Base-by-base conservation (phyloP, 2,797 vertebrate genomes). In the Darevskia mixta region DNA sequence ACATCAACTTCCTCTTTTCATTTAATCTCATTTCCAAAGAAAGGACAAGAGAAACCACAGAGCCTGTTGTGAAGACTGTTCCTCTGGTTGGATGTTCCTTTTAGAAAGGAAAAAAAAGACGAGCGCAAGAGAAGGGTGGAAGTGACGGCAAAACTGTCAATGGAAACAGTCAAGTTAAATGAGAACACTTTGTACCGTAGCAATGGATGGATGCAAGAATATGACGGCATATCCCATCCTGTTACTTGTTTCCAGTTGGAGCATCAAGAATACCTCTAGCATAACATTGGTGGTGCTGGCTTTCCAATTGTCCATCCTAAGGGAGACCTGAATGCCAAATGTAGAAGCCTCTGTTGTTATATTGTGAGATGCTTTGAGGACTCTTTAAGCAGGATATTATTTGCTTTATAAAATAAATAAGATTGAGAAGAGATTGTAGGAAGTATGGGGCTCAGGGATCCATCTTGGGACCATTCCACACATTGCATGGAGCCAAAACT, bases 21-120 rank as follows among this genome's bases (percentile, higher is more conserved):
- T 77, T 83, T 27, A 88, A 88, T 58, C 73, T 78, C 11, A 67
- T 77, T 78, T 69, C 72, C 86, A 76, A 76, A 64, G 86, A 73
- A 79, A 77, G 32, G 15, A 43, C 20, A 32, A 87, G 73, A 77
- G 32, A 87, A 82, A 83, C 86, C 61, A 55, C 86, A 87, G n/a
- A 27, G 10, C 9, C 25, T 72, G 10, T 71, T 55, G 78, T 55
- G 23, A 78, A 88, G 80, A 23, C 64, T 64, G 25, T 72, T 76
- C 41, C 10, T 76, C 86, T 69, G 41, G 69, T 73, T 43, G 82
- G 76, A 18, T 27, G 58, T 45, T 45, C 78, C 35, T 41, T 66
- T 73, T 5, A 13, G 41, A 66, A 0, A 45, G 79, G 55, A 27
- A 38, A 72, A 72, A 49, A 69, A 71, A 69, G 3, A 17, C 27